Conservation (phyloP, 2,797 vertebrate genomes). For the Sorex maritimensis region DNA sequence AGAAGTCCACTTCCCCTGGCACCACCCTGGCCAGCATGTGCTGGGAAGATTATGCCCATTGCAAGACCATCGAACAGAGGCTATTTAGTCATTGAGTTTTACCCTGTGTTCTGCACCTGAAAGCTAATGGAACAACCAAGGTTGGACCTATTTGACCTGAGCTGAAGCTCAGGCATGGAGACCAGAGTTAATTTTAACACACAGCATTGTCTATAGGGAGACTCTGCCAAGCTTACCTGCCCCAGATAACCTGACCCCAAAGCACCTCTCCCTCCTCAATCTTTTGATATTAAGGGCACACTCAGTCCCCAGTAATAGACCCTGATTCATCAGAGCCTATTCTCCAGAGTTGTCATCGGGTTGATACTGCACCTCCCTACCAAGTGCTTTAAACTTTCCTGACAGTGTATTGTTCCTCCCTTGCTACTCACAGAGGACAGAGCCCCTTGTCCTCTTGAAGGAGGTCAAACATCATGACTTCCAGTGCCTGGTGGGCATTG, state of each 20-base stretch:
- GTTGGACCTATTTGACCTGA: neutral
- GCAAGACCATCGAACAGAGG: constrained; percentile 3
- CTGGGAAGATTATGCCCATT: neutral
- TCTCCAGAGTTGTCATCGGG: constrained; percentile 24
- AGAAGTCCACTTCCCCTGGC: neutral
- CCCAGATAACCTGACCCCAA: neutral
- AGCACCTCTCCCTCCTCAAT: neutral
- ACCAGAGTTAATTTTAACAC: constrained; percentile 40
- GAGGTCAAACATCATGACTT: neutral
- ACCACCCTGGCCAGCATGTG: neutral
- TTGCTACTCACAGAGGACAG: neutral
- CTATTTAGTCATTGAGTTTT: neutral
- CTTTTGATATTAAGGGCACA: neutral
- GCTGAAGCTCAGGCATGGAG: neutral
- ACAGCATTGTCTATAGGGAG: constrained; percentile 1
- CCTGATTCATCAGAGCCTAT: constrained; percentile 9
- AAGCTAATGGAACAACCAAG: neutral
- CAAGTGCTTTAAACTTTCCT: constrained; percentile 45
- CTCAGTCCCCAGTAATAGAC: neutral
- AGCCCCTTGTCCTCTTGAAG: constrained; percentile 18
- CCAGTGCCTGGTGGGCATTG: neutral
- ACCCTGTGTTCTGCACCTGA: neutral
- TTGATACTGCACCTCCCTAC: constrained; percentile 48
- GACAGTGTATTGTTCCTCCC: neutral
- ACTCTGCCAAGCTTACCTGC: neutral